Conservation (phyloP, 2,113 vertebrate species). For the Anoura caudifer region DNA sequence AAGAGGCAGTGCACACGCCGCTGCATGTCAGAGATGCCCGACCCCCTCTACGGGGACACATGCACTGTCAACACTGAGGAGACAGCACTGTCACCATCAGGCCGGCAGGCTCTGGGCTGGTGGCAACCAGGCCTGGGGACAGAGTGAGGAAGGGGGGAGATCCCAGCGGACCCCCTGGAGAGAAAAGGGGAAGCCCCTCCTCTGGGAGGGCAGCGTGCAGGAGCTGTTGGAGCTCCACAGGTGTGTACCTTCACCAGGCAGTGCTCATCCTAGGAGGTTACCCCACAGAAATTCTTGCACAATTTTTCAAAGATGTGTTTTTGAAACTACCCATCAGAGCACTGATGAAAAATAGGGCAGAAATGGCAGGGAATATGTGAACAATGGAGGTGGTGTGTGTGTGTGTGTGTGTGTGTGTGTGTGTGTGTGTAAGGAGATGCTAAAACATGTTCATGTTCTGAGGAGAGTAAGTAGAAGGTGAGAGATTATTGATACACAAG, state of each 20-base stretch:
- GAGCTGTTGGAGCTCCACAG: too few species aligned
- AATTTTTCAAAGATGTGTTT: neutral
- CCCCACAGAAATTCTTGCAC: neutral
- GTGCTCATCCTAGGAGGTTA: neutral
- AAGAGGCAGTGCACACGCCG: neutral
- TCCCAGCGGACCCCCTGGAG: neutral
- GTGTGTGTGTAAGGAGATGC: neutral
- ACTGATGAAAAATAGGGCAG: neutral
- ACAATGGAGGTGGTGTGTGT: neutral
- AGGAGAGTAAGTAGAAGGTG: neutral
- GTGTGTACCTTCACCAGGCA: neutral
- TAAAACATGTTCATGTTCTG: neutral
- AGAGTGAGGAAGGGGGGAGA: neutral
- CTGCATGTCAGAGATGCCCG: neutral
- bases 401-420: neutral
- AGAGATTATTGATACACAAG: neutral
- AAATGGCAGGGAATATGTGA: neutral
- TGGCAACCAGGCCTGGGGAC: neutral
- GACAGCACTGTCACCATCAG: neutral
- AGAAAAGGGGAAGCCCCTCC: neutral
- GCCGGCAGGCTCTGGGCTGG: neutral
- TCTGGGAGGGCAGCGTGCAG: too few species aligned
- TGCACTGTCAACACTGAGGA: neutral
- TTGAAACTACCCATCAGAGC: neutral
- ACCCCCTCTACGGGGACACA: neutral